A percentile compares a stretch with the other conserved stretches of the same genome.
These are phyloP conservation scores for Drosophila mayaguana DNA, from an alignment of 2,888 invertebrate genomes.

Conservation along the genomic window DNA sequence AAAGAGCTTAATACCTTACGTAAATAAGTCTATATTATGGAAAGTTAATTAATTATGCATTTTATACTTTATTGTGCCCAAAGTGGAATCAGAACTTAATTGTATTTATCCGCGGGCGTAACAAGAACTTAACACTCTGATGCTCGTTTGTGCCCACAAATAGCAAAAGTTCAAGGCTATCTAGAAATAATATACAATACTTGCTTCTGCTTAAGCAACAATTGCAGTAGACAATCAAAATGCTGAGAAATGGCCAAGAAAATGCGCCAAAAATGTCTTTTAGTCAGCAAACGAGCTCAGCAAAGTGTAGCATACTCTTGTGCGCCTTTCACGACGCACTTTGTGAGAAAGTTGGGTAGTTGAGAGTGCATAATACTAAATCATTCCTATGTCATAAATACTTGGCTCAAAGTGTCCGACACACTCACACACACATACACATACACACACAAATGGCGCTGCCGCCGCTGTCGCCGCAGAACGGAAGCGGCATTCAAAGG, in stretches of 20 bases:
- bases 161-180: not conserved
- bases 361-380: conserved; percentile 71
- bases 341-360: conserved; percentile 46
- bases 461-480: conserved; percentile 43
- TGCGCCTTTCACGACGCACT: conserved; percentile 52
- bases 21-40: too few species aligned
- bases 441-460: conserved; percentile 38
- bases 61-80: too few species aligned
- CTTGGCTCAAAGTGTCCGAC: conserved; percentile 66
- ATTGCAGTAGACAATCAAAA: conserved; percentile 1
- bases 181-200: not conserved
- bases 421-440: conserved; percentile 17
- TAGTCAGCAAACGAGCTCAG: not conserved
- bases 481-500: conserved; percentile 69
- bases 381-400: conserved; percentile 71
- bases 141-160: not conserved
- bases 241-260: conserved; percentile 1
- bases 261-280: not conserved
- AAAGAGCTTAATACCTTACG: too few species aligned
- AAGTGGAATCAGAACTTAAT: not conserved
- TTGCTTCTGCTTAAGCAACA: not conserved
- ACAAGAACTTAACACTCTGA: not conserved
- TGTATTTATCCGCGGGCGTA: not conserved
- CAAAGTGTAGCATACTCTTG: conserved; percentile 5
- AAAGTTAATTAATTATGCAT: too few species aligned